A percentile compares a stretch with the other conserved stretches of the same genome.
Evolutionary conservation across 2,888 invertebrate species (phyloP).

Genomic region (Syritta pipiens): DNA sequence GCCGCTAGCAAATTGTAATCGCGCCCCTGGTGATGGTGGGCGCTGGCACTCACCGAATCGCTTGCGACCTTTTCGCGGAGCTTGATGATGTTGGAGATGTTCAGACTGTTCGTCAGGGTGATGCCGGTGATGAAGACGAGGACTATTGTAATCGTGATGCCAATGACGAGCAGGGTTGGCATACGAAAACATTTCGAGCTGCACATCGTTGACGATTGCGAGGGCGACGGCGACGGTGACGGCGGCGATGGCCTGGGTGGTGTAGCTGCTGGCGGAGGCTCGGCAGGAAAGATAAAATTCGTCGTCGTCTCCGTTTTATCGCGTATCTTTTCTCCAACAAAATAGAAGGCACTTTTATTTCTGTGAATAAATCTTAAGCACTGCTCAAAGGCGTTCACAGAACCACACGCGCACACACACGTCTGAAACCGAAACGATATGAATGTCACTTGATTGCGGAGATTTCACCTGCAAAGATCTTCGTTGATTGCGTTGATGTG

Average conservation of each 20-base stretch:
- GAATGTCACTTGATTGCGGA: slow-evolving; percentile 65
- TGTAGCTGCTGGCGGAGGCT: slow-evolving; percentile 7
- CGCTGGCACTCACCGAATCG: slow-evolving; percentile 77
- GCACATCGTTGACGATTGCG: slow-evolving; percentile 75
- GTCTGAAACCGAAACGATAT: slow-evolving; percentile 64
- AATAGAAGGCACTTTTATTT: slow-evolving; percentile 67
- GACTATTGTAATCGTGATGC: slow-evolving; percentile 80
- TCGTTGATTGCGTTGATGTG: slow-evolving; percentile 55
- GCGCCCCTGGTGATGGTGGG: slow-evolving; percentile 76
- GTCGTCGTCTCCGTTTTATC: slow-evolving; percentile 18
- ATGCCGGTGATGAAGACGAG: slow-evolving; percentile 81
- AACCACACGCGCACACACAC: slow-evolving; percentile 37
- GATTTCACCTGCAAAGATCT: slow-evolving; percentile 47
- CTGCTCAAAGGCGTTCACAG: slow-evolving; percentile 26
- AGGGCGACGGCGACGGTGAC: neutral
- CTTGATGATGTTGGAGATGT: slow-evolving; percentile 78
- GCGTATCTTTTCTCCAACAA: slow-evolving; percentile 50
- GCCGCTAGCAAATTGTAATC: slow-evolving; percentile 77
- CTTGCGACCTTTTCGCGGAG: slow-evolving; percentile 78
- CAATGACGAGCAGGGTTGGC: slow-evolving; percentile 78
- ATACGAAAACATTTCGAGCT: slow-evolving; percentile 78
- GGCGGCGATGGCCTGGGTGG: neutral
- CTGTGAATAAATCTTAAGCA: slow-evolving; percentile 50
- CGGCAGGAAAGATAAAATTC: slow-evolving; percentile 34
- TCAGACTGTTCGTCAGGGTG: slow-evolving; percentile 79